Evolutionary conservation across 2,888 invertebrate genomes (phyloP).

Genomic region (Steinernema scapterisci): DNA sequence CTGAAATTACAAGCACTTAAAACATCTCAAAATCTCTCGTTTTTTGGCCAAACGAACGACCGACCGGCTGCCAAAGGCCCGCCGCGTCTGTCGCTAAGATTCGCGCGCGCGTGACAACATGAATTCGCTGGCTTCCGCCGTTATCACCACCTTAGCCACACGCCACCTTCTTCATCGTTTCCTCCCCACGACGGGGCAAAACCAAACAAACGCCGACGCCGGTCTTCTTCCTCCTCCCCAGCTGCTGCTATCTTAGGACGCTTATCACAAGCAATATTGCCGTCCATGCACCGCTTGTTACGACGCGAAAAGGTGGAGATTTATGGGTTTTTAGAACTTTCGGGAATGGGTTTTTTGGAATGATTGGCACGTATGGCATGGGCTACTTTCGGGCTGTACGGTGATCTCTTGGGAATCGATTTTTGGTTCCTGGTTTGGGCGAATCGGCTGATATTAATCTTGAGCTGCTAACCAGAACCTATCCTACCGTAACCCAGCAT

Average conservation of each 20-base stretch:
- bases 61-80: neutral
- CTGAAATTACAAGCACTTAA: too few species aligned
- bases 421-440: too few species aligned
- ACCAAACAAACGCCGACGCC: constrained; percentile 21
- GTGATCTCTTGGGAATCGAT: too few species aligned
- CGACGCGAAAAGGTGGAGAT: neutral
- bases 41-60: neutral
- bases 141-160: neutral
- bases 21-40: too few species aligned
- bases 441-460: too few species aligned
- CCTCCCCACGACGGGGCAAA: neutral
- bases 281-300: neutral
- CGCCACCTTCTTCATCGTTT: too few species aligned
- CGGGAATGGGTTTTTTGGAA: neutral
- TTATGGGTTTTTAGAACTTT: neutral
- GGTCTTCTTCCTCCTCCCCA: neutral
- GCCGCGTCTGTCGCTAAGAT: neutral
- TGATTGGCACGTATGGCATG: neutral
- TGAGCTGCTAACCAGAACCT: too few species aligned
- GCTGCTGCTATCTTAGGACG: neutral
- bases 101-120: constrained; percentile 15
- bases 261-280: neutral
- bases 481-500: neutral
- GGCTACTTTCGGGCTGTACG: too few species aligned
- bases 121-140: too few species aligned